Percentiles rank a stretch among this genome's conserved stretches.
phyloP scores from a whole-genome alignment of 2,797 vertebrate genomes.

The Diceros bicornis region DNA sequence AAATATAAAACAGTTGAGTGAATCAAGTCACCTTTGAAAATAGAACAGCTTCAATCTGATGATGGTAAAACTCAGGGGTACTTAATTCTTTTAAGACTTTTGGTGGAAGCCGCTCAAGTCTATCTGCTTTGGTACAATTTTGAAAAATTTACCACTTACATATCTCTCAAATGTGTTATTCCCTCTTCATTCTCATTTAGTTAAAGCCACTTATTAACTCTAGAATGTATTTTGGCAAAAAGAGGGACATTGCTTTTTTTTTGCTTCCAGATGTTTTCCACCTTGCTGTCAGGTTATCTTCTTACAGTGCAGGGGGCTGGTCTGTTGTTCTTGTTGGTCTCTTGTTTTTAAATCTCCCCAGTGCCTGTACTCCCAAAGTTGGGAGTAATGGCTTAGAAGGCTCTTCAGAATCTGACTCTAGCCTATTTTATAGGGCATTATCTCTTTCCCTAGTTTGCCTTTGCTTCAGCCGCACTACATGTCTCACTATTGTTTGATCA shows the following conservation, averaged over 20 bases:
- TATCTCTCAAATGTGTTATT: neutral
- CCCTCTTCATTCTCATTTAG: neutral
- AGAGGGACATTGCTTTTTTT: neutral
- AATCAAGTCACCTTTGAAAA: constrained; percentile 21
- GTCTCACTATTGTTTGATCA: neutral
- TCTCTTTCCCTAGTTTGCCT: neutral
- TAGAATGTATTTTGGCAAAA: constrained; percentile 24
- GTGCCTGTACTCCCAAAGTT: neutral
- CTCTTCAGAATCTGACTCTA: neutral
- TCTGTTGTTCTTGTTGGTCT: neutral
- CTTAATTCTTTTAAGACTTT: constrained; percentile 32
- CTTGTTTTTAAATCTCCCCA: neutral
- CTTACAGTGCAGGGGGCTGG: neutral
- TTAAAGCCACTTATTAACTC: neutral
- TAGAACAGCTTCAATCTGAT: neutral
- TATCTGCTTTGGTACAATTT: neutral
- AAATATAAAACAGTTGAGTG: neutral
- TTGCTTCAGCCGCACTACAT: neutral
- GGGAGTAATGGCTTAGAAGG: neutral
- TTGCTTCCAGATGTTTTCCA: neutral
- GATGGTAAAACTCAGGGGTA: neutral
- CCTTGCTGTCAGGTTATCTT: neutral
- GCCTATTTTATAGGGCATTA: neutral
- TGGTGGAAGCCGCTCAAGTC: neutral
- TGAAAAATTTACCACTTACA: neutral